Evolutionary conservation across 1,140 invertebrate genomes (phyloP).

Genomic region (Drosophila willistoni): DNA sequence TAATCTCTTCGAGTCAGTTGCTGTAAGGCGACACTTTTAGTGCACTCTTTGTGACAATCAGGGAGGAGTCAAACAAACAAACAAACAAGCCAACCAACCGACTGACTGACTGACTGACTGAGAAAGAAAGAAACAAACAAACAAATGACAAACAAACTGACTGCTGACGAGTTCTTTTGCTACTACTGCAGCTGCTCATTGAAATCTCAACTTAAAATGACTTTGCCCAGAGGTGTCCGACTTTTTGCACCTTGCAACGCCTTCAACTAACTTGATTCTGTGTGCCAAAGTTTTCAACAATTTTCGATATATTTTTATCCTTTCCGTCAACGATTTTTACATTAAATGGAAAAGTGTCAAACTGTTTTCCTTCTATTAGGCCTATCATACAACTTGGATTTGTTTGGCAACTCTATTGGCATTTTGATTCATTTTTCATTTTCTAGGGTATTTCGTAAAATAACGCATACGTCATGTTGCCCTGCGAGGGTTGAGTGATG

Average conservation of each 20-base stretch:
- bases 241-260: conserved; percentile 22
- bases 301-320: background rate
- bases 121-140: conserved; percentile 24
- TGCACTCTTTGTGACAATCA: conserved; percentile 53
- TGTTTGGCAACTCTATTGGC: background rate
- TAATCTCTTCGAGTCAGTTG: conserved; percentile 52
- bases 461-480: conserved; percentile 44
- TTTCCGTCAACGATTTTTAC: background rate
- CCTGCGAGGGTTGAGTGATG: background rate
- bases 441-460: background rate
- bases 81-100: conserved; percentile 25
- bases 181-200: conserved; percentile 20
- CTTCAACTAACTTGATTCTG: background rate
- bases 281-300: conserved; percentile 8
- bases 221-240: conserved; percentile 1
- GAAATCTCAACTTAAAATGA: conserved; percentile 30
- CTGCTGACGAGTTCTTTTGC: background rate
- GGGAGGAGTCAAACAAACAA: conserved; percentile 32
- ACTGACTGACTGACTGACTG: conserved; percentile 6
- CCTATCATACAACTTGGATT: conserved; percentile 3
- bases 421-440: no score
- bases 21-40: conserved; percentile 66
- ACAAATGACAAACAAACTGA: conserved; percentile 6
- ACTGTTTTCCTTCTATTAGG: background rate
- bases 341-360: background rate